Evolutionary conservation across 2,797 vertebrate species (phyloP).

Genomic region (Eleutherodactylus coqui): DNA sequence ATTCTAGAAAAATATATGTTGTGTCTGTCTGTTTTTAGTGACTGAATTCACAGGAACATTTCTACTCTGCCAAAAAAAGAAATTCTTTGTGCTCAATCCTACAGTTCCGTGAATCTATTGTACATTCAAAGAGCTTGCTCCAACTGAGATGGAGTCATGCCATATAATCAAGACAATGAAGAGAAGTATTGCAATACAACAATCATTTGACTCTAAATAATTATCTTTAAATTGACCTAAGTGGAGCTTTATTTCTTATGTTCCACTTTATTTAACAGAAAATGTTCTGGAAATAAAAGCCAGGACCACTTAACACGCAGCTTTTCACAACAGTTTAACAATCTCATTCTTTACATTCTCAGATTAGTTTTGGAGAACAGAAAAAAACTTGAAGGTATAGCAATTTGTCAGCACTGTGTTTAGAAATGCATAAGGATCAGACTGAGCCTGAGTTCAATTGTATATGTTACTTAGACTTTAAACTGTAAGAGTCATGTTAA

Average conservation of each 20-base stretch:
- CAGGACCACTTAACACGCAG: constrained; percentile 39
- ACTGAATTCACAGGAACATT: constrained; percentile 63
- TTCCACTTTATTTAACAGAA: constrained; percentile 48
- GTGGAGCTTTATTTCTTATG: constrained; percentile 53
- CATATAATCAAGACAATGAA: constrained; percentile 60
- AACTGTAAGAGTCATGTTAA: not conserved
- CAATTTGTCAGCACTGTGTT: constrained; percentile 23
- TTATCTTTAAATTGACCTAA: constrained; percentile 60
- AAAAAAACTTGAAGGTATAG: constrained; percentile 17
- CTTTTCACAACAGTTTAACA: constrained; percentile 43
- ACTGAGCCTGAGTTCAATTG: not conserved
- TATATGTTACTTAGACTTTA: not conserved
- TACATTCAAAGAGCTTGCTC: constrained; percentile 55
- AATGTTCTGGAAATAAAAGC: constrained; percentile 47
- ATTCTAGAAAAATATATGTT: constrained; percentile 64
- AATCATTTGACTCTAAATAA: constrained; percentile 56
- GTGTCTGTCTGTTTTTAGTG: constrained; percentile 60
- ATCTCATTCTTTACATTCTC: constrained; percentile 41
- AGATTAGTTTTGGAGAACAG: constrained; percentile 24
- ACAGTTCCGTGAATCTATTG: constrained; percentile 61
- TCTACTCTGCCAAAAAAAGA: constrained; percentile 57
- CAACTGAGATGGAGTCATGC: constrained; percentile 61
- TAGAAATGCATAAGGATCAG: not conserved
- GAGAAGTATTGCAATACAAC: constrained; percentile 60
- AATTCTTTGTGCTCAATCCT: constrained; percentile 60